These are phyloP conservation scores for Nautilus pompilius DNA, from an alignment of 1,140 invertebrate genomes.

Conservation along the genomic window DNA sequence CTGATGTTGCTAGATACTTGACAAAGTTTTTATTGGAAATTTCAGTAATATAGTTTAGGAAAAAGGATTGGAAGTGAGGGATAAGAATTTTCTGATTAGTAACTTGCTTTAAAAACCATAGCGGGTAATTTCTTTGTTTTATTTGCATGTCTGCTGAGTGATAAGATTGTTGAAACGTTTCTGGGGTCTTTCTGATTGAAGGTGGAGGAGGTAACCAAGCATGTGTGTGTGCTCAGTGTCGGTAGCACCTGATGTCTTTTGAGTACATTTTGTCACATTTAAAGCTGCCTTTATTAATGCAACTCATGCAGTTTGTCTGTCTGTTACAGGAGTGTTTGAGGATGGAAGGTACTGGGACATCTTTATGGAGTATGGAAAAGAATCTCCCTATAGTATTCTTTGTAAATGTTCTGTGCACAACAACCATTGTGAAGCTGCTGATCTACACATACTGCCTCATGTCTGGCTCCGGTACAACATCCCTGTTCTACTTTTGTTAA, in stretches of 20 bases:
- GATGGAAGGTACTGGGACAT: slow-evolving; percentile 47
- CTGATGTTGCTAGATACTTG: too few species aligned
- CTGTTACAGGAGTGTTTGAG: slow-evolving; percentile 40
- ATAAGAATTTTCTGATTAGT: too few species aligned
- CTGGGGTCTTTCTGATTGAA: too few species aligned
- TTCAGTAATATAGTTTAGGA: too few species aligned
- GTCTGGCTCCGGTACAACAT: slow-evolving; percentile 43
- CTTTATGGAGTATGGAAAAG: slow-evolving; percentile 46
- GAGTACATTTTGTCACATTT: not conserved
- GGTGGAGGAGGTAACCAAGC: too few species aligned
- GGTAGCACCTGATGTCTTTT: not conserved
- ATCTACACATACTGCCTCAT: slow-evolving; percentile 44
- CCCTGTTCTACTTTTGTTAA: not conserved
- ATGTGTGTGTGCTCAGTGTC: too few species aligned
- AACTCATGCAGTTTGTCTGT: not conserved
- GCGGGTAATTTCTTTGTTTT: too few species aligned
- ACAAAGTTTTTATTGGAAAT: too few species aligned
- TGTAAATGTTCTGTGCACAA: slow-evolving; percentile 37
- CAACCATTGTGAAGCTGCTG: slow-evolving; percentile 17
- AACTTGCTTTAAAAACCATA: too few species aligned
- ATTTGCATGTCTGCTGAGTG: too few species aligned
- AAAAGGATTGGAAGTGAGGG: too few species aligned
- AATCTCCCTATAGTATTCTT: slow-evolving; percentile 25
- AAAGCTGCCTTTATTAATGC: not conserved
- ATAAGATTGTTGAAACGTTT: too few species aligned